Evolutionary conservation across 1,140 invertebrate species (phyloP).

Genomic region (Papilio xuthus): DNA sequence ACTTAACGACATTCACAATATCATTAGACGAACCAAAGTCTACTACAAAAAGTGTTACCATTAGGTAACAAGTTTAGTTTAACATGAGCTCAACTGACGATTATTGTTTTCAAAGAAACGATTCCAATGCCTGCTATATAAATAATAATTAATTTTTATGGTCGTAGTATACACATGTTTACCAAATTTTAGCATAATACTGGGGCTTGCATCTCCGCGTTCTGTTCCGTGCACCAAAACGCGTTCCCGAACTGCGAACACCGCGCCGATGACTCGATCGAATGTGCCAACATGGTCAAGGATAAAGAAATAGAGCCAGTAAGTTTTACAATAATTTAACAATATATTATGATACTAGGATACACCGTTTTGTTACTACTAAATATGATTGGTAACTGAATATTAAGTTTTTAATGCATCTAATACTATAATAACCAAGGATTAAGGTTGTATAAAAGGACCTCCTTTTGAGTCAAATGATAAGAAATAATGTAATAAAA

Average conservation of each 20-base stretch:
- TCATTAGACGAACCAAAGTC: no score
- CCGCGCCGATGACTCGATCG: not conserved
- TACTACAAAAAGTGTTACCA: no score
- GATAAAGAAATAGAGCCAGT: constrained; percentile 9
- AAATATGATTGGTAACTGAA: no score
- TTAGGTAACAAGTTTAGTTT: no score
- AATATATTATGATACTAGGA: not conserved
- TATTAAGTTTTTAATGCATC: no score
- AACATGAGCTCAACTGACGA: not conserved
- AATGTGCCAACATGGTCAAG: constrained; percentile 1
- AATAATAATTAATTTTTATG: not conserved
- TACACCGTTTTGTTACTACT: no score
- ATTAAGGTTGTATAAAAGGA: not conserved
- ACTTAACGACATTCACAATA: no score
- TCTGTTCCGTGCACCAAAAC: constrained; percentile 32
- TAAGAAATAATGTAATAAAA: not conserved
- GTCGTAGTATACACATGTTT: not conserved
- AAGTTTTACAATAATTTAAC: not conserved
- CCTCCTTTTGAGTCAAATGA: not conserved
- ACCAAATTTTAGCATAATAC: constrained; percentile 10
- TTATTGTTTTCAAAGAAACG: not conserved
- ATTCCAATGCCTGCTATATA: not conserved
- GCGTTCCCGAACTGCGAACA: not conserved
- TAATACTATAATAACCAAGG: no score
- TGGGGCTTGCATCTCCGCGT: constrained; percentile 24